Percentiles rank a stretch among this genome's conserved stretches.
Evolutionary conservation across 2,888 invertebrate genomes (phyloP).

Genomic region (Cryptosula pallasiana): DNA sequence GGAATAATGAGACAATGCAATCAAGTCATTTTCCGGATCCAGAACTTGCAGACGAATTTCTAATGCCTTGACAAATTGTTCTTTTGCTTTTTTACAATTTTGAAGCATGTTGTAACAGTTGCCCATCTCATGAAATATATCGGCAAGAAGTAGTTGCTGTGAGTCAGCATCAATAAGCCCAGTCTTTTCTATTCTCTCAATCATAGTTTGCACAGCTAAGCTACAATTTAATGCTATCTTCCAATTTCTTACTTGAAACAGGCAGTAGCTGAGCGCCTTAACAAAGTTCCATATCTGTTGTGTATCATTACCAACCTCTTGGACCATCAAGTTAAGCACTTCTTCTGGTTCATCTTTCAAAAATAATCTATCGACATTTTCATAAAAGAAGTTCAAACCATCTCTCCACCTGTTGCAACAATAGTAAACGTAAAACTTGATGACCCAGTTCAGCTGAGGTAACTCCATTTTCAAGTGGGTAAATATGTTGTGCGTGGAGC

Average conservation of each 20-base stretch:
- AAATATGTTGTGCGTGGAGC: background rate
- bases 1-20: background rate
- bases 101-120: background rate
- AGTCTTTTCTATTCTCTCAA: background rate
- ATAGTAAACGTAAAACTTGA: background rate
- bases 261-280: background rate
- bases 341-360: background rate
- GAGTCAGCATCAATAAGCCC: background rate
- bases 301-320: background rate
- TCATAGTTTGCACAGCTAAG: background rate
- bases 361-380: background rate
- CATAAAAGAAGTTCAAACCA: background rate
- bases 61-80: background rate
- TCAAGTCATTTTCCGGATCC: background rate
- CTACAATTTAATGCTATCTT: background rate
- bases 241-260: background rate
- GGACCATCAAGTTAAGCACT: background rate
- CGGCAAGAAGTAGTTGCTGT: background rate
- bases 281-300: background rate
- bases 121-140: background rate
- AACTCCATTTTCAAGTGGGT: background rate
- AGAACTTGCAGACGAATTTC: background rate
- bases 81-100: background rate
- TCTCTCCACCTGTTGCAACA: background rate
- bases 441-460: background rate